Conservation (phyloP, 1,140 invertebrate genomes). For the Drosophila nikananu region DNA sequence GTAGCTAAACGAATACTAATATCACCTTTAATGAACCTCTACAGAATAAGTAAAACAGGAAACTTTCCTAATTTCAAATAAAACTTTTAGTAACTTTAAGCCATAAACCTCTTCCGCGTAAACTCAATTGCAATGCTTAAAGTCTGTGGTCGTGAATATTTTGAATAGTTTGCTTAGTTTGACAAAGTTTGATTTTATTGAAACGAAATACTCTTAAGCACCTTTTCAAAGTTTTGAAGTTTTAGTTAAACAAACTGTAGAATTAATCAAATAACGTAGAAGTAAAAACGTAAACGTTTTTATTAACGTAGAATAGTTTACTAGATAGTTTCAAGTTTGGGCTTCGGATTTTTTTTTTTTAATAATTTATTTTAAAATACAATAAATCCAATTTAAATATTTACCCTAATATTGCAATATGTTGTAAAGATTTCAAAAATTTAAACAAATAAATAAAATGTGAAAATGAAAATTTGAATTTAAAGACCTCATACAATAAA, state of each 20-base stretch:
- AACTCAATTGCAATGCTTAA: neutral
- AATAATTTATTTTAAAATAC: neutral
- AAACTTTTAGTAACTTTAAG: constrained; percentile 9
- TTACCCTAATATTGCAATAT: neutral
- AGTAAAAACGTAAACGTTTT: neutral
- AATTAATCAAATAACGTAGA: neutral
- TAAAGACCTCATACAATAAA: neutral
- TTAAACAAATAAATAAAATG: neutral
- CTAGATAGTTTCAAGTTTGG: neutral
- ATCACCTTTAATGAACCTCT: too few species aligned
- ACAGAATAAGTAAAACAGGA: too few species aligned
- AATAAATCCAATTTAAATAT: neutral
- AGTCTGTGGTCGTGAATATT: neutral
- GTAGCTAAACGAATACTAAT: too few species aligned
- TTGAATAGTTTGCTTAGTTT: constrained; percentile 7
- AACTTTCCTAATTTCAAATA: too few species aligned
- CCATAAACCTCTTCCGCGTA: neutral
- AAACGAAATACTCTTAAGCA: constrained; percentile 18
- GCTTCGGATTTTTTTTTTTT: too few species aligned
- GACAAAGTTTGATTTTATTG: constrained; percentile 22
- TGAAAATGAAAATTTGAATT: neutral
- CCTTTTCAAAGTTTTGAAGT: neutral
- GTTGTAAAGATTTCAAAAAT: neutral
- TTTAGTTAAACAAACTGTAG: neutral
- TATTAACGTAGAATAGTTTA: neutral